A percentile compares a stretch with the other conserved stretches of the same genome.
Evolutionary conservation across 37 sponge, comb jelly and placozoan genomes (phyloP).

Genomic region (Ianthella basta): DNA sequence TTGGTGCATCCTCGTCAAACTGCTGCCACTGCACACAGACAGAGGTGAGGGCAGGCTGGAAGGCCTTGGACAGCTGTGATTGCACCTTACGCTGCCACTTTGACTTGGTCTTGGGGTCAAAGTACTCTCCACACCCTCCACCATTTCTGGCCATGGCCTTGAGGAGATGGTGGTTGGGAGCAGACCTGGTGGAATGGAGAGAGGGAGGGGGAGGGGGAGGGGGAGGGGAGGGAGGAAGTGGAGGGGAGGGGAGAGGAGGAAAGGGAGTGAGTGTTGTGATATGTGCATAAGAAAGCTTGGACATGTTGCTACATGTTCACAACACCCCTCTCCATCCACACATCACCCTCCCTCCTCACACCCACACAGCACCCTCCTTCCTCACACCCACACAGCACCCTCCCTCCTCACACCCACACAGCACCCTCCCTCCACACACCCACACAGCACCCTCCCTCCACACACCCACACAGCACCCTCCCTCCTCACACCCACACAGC

Average conservation of each 20-base stretch:
- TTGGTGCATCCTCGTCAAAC: slow-evolving; percentile 73
- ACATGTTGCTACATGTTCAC: too few species aligned
- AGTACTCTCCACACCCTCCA: slow-evolving; percentile 82
- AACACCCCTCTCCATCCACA: too few species aligned
- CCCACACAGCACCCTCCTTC: too few species aligned
- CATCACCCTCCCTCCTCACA: too few species aligned
- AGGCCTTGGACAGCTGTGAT: slow-evolving; percentile 80
- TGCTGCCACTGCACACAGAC: slow-evolving; percentile 90
- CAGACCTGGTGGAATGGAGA: slow-evolving; percentile 48
- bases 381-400: too few species aligned
- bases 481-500: too few species aligned
- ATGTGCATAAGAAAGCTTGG: too few species aligned
- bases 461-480: too few species aligned
- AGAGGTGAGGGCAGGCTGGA: slow-evolving; percentile 90
- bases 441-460: too few species aligned
- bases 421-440: too few species aligned
- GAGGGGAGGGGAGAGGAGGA: neutral
- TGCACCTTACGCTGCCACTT: slow-evolving; percentile 91
- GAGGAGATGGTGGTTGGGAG: slow-evolving; percentile 88
- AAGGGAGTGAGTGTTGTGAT: too few species aligned
- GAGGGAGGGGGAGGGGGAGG: neutral
- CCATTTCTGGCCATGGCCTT: slow-evolving; percentile 87
- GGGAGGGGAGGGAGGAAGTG: neutral
- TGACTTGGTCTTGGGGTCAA: slow-evolving; percentile 87
- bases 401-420: too few species aligned